A percentile compares a stretch with the other conserved stretches of the same genome.
These are phyloP conservation scores for Cerastoderma edule DNA, from an alignment of 2,888 invertebrate genomes.

Conservation along the genomic window DNA sequence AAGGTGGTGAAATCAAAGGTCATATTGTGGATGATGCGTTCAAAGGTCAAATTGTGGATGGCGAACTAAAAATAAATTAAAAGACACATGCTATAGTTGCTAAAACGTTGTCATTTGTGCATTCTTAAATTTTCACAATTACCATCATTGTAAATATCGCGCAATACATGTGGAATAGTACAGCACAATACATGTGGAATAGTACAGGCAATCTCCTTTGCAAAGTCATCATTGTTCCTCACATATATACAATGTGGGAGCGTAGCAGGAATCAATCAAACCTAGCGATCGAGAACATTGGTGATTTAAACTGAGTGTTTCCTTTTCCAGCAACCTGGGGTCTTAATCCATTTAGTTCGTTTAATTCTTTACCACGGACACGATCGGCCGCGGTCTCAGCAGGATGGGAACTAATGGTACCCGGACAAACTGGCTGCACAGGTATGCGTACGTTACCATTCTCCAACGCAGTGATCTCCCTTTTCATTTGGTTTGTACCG, in stretches of 20 bases:
- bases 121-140: too few relatives aligned
- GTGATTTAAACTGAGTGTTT: not conserved
- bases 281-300: not conserved
- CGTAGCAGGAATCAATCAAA: not conserved
- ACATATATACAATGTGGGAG: conserved; percentile 1
- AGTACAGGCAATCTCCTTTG: too few relatives aligned
- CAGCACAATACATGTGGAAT: too few relatives aligned
- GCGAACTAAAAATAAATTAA: too few relatives aligned
- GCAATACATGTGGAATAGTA: not conserved
- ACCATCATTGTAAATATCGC: not conserved
- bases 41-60: too few relatives aligned
- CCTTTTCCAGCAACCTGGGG: conserved; percentile 73
- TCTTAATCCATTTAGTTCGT: conserved; percentile 58
- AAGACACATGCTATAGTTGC: too few relatives aligned
- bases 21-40: too few relatives aligned
- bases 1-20: too few relatives aligned
- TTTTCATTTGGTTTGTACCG: not conserved
- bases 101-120: too few relatives aligned
- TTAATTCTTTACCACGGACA: conserved; percentile 69
- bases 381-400: conserved; percentile 55
- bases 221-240: too few relatives aligned
- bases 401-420: conserved; percentile 48
- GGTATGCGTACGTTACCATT: conserved; percentile 29
- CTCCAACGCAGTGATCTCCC: not conserved
- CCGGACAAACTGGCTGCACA: conserved; percentile 45